Conservation (phyloP, 2,888 invertebrate genomes). For the Drosophila birchii region DNA sequence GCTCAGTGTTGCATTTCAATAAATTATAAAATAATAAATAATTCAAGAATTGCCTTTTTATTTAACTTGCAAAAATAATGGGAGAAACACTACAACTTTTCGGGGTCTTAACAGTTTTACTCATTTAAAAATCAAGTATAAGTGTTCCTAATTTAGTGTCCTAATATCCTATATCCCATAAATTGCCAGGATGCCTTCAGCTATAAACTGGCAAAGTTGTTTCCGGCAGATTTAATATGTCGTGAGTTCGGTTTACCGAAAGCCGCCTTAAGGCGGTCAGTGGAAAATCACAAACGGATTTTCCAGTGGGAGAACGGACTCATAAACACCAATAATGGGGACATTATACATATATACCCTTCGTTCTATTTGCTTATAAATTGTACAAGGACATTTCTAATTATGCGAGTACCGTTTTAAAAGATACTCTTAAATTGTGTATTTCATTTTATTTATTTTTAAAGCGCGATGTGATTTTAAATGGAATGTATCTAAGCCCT, state of each 20-base stretch:
- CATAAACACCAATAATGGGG: too few species aligned
- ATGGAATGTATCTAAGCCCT: too few species aligned
- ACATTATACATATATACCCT: too few species aligned
- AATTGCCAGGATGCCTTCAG: too few species aligned
- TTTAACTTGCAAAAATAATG: neutral
- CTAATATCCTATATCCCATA: too few species aligned
- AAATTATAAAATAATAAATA: neutral
- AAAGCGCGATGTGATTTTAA: slow-evolving; percentile 39
- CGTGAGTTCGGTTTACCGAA: too few species aligned
- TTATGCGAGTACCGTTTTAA: neutral
- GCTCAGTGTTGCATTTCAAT: neutral
- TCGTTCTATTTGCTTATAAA: neutral
- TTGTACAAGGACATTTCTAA: slow-evolving; percentile 35
- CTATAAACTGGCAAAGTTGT: too few species aligned
- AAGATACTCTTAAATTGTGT: neutral
- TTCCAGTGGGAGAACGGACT: too few species aligned
- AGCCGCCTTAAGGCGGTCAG: too few species aligned
- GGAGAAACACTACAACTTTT: neutral
- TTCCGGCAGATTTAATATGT: too few species aligned
- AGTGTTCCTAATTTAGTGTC: neutral
- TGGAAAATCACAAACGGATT: too few species aligned
- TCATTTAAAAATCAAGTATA: slow-evolving; percentile 3
- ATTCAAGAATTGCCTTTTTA: neutral
- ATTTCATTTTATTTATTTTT: neutral
- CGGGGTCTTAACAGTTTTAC: neutral